Conservation (phyloP, 1,140 invertebrate species). For the Procambarus virginalis region DNA sequence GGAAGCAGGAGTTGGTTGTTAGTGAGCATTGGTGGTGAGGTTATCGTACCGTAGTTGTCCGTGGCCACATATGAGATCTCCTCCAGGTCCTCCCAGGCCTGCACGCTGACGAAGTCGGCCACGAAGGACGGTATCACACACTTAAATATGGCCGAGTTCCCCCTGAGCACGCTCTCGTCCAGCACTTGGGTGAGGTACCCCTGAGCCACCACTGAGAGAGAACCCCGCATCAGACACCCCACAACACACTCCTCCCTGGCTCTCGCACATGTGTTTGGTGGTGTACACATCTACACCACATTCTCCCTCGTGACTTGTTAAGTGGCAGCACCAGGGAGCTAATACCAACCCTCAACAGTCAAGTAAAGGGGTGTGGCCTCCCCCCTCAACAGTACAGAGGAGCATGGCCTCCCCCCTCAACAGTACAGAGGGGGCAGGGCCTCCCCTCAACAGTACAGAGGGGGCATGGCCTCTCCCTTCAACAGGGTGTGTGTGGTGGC, state of each 20-base stretch:
- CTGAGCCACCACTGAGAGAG: slow-evolving; percentile 49
- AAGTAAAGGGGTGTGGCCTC: neutral
- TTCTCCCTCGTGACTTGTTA: too few species aligned
- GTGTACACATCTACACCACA: too few species aligned
- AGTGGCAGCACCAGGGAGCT: neutral
- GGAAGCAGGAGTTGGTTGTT: too few species aligned
- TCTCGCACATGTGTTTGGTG: too few species aligned
- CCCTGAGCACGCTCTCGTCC: slow-evolving; percentile 75
- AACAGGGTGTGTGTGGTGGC: too few species aligned
- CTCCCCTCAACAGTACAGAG: too few species aligned
- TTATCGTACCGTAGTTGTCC: slow-evolving; percentile 38
- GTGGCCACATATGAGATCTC: slow-evolving; percentile 31
- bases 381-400: too few species aligned
- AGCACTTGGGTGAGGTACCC: slow-evolving; percentile 73
- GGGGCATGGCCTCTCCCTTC: too few species aligned
- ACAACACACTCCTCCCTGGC: too few species aligned
- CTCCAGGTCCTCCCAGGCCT: slow-evolving; percentile 57
- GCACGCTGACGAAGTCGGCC: slow-evolving; percentile 71
- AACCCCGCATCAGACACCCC: neutral
- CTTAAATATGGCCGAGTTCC: slow-evolving; percentile 74
- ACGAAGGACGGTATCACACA: slow-evolving; percentile 72
- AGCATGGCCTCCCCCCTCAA: too few species aligned
- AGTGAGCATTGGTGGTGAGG: neutral
- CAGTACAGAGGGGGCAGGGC: too few species aligned
- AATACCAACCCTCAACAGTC: neutral